Evolutionary conservation across 2,113 vertebrate genomes (phyloP), one percentile per base, ranked within the genome.

Genomic region (Thunnus thynnus): DNA sequence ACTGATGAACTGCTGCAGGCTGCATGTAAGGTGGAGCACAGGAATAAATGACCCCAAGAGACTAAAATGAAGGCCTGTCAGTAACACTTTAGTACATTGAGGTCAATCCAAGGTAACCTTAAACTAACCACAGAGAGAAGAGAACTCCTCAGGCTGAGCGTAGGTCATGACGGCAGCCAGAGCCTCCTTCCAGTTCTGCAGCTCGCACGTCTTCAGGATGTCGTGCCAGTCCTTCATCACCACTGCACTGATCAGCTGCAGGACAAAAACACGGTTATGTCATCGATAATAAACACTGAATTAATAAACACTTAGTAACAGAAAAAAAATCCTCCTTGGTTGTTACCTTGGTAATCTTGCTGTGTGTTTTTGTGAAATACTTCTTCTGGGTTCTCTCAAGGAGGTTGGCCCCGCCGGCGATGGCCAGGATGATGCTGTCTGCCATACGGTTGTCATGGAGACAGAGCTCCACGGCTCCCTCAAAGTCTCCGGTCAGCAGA

Each of bases 111-210:
- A 22, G 22, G 22, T 22, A 22, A 36, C 9, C 36, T 41, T 11
- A n/a, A 52, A 78, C 95, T 94, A 78, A 99, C 98, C 96, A 0
- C 98, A 99, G 14, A 99, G 96, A n/a, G 95, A 78, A 20, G 97
- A 95, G 91, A 99, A 98, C 86, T 99, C 97, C n/a, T 98, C 96
- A 2, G 97, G 95, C 77, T 94, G 95, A 36, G 97, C 97, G 0
- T 99, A 99, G 80, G 98, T 99, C 93, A 99, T 94, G 61, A 99
- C 96, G 4, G 98, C 98, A 86, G 97, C 97, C 88, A 99, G 91
- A 5, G 98, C 97, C 69, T 99, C 98, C 88, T 94, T 97, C 98
- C 98, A 99, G 78, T 96, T 99, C 71, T 97, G 96, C 88, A 99
- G 95, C 27, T 99, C 96, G 77, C 98, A 99, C 0, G 97, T 98